Evolutionary conservation across 2,797 vertebrate species (phyloP).

Genomic region (Ctenosaura bakeri): DNA sequence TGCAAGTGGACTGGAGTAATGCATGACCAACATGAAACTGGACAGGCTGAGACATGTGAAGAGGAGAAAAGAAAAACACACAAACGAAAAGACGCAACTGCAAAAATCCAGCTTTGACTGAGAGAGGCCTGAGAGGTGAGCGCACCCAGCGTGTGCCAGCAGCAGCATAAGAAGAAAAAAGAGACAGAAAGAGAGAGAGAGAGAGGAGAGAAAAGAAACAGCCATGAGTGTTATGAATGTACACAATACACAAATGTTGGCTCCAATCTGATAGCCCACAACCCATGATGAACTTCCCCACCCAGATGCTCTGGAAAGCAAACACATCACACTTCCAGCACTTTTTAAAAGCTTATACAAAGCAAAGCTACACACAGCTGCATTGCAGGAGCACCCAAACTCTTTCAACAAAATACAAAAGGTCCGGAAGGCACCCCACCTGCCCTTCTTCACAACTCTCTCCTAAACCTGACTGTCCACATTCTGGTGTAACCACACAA

Average conservation of each 20-base stretch:
- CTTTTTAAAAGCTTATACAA: constrained; percentile 66
- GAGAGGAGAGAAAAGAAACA: constrained; percentile 81
- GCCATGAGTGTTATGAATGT: constrained; percentile 82
- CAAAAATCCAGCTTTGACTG: constrained; percentile 98
- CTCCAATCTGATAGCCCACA: constrained; percentile 54
- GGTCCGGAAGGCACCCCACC: constrained; percentile 31
- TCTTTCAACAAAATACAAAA: constrained; percentile 51
- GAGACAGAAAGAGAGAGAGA: constrained; percentile 65
- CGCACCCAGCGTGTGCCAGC: constrained; percentile 79
- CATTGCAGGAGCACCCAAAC: constrained; percentile 59
- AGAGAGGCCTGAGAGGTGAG: constrained; percentile 93
- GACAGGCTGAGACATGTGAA: constrained; percentile 69
- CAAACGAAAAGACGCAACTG: constrained; percentile 93
- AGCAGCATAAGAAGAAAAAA: constrained; percentile 84
- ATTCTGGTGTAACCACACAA: background rate
- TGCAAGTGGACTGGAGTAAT: constrained; percentile 14
- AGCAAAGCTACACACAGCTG: constrained; percentile 66
- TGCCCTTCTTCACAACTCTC: constrained; percentile 37
- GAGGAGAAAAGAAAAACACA: constrained; percentile 76
- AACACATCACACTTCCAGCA: constrained; percentile 32
- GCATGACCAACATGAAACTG: constrained; percentile 68
- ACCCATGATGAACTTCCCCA: constrained; percentile 49
- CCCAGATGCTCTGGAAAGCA: constrained; percentile 56
- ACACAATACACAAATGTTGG: constrained; percentile 66
- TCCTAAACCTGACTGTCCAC: constrained; percentile 40